phyloP scores from a whole-genome alignment of 1,140 invertebrate species.

The Panagrolaimus sp. region DNA sequence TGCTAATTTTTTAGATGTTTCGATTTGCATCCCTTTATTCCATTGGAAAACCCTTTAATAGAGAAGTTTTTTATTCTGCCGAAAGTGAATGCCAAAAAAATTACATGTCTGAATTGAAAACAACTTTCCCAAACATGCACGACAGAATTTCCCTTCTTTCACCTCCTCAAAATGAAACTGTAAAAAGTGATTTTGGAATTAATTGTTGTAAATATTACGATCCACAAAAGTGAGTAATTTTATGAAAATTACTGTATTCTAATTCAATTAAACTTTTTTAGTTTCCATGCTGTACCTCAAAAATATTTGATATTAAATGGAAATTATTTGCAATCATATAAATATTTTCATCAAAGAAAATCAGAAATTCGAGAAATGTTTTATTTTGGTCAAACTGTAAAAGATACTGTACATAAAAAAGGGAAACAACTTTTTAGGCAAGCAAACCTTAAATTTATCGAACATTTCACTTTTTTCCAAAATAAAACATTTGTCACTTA shows the following conservation, averaged over 20 bases:
- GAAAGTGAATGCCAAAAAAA: neutral
- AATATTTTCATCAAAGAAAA: slow-evolving; percentile 2
- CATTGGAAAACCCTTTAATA: neutral
- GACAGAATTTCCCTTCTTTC: neutral
- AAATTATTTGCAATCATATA: neutral
- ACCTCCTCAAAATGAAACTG: neutral
- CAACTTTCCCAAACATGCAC: neutral
- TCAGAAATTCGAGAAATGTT: neutral
- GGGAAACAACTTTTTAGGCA: neutral
- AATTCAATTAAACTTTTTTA: neutral
- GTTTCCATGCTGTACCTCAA: neutral
- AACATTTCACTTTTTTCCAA: too few relatives aligned
- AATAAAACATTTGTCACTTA: too few relatives aligned
- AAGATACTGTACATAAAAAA: neutral
- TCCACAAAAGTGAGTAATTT: neutral
- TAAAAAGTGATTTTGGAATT: neutral
- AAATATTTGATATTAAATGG: neutral
- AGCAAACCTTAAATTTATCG: too few relatives aligned
- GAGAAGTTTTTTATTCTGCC: neutral
- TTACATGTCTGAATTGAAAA: neutral
- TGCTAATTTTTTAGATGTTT: slow-evolving; percentile 8
- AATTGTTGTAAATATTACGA: neutral
- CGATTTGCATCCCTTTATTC: neutral
- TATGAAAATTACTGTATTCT: too few relatives aligned
- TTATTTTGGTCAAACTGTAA: neutral